Evolutionary conservation across 2,113 vertebrate genomes (phyloP), one percentile per base, ranked within the genome.

Genomic region (Oostethus manadensis): DNA sequence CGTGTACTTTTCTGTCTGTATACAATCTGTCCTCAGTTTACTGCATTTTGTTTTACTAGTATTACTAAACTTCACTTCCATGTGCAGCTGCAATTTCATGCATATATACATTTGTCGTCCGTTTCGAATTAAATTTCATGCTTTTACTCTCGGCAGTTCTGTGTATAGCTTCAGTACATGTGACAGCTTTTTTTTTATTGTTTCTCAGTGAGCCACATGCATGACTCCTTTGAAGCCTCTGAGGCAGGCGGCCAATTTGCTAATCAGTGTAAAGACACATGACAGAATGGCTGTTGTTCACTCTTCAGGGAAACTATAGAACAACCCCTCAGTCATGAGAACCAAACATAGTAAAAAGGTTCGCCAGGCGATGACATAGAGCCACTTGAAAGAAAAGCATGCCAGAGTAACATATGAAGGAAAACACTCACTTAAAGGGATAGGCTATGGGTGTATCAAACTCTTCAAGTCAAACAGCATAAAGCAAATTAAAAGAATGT

Each of bases 371-470:
- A 65, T 45, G 49, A 67, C 65, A 38, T 48, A 54, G 50, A 66
- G 45, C 42, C 10, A 59, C 53, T 73, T 59, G 55, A 56, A 15
- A 60, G n/a, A 60, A 67, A 55, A 22, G 21, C n/a, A 56, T 76
- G 77, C 79, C 77, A 77, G 47, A 51, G 62, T 22, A 71, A 71
- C 70, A 74, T 58, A 76, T 76, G 74, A 78, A 64, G 65, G 56
- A 46, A 44, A 63, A 61, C 35, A 38, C 35, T 20, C 54, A 62
- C 60, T 48, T 45, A 33, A 58, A 68, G 59, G 54, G 43, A 53
- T n/a, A 17, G 46, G 23, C 22, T 23, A 44, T 11, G 17, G 3
- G 22, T 13, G 29, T 40, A 26, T 48, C 3, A 14, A 11, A 16
- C 18, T 47, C n/a, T 18, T 47, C 21, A 38, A 38, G 35, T 11